These are phyloP conservation scores for Ctenicera cuprea DNA, from an alignment of 2,888 invertebrate species.

Conservation along the genomic window DNA sequence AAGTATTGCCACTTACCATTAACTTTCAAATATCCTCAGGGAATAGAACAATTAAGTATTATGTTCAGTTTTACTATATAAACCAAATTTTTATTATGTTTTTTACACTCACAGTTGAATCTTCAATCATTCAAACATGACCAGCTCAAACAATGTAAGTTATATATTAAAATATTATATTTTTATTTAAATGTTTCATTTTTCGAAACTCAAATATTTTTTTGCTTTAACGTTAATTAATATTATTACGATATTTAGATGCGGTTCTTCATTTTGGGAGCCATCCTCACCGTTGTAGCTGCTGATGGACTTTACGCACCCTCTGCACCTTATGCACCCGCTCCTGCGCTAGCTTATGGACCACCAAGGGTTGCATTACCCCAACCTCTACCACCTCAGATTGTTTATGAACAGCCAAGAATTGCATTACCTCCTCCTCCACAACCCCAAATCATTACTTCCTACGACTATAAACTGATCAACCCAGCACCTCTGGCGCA, in stretches of 20 bases:
- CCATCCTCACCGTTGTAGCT: not conserved
- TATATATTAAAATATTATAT: too few relatives aligned
- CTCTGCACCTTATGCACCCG: constrained; percentile 8
- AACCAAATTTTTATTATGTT: not conserved
- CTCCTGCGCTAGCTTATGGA: not conserved
- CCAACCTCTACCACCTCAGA: too few relatives aligned
- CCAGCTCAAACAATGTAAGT: constrained; percentile 19
- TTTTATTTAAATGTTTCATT: too few relatives aligned
- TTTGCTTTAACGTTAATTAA: too few relatives aligned
- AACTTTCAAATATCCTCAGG: constrained; percentile 22
- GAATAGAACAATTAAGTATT: not conserved
- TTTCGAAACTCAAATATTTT: too few relatives aligned
- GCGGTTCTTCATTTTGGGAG: not conserved
- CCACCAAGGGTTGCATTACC: constrained; percentile 20
- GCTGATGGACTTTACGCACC: not conserved
- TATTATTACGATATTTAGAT: not conserved
- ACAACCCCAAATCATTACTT: constrained; percentile 27
- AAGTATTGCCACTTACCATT: too few relatives aligned
- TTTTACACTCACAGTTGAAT: constrained; percentile 10
- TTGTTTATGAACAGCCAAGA: too few relatives aligned
- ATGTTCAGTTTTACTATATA: constrained; percentile 17
- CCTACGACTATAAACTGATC: constrained; percentile 16
- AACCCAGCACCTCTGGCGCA: constrained; percentile 4
- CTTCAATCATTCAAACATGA: constrained; percentile 15
- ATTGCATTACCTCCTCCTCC: constrained; percentile 2